phyloP scores from a whole-genome alignment of 2,113 vertebrate species.

The Cephalopterus ornatus region DNA sequence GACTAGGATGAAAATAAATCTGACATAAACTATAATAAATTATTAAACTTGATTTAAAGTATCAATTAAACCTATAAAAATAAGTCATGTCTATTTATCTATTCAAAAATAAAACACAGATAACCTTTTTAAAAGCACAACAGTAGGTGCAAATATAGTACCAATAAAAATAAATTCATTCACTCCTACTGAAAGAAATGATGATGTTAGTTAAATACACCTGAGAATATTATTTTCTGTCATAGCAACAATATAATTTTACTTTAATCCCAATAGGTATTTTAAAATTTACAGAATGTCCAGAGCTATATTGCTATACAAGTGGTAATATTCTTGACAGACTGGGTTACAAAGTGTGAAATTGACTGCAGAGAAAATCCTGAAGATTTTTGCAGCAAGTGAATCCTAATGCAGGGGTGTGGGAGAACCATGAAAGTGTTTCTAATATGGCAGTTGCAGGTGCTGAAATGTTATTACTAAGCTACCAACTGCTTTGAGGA shows the following conservation, averaged over 20 bases:
- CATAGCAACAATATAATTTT: not conserved
- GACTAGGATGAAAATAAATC: not conserved
- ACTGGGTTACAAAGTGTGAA: constrained; percentile 48
- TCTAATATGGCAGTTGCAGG: constrained; percentile 58
- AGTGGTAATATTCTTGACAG: constrained; percentile 14
- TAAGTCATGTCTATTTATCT: not conserved
- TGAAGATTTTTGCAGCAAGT: constrained; percentile 27
- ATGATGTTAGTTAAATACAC: not conserved
- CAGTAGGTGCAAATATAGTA: not conserved
- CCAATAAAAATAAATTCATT: not conserved
- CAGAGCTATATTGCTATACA: not conserved
- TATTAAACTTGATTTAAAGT: not conserved
- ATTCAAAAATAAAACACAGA: not conserved
- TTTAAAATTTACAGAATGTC: not conserved
- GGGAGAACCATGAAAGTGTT: constrained; percentile 19
- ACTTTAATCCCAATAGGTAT: not conserved
- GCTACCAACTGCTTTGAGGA: constrained; percentile 37
- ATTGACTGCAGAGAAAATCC: constrained; percentile 46
- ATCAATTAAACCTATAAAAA: not conserved
- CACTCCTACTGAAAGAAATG: not conserved
- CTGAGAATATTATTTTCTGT: not conserved
- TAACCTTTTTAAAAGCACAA: not conserved
- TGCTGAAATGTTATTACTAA: constrained; percentile 46
- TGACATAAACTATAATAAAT: not conserved
- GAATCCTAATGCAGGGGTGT: not conserved